These are phyloP conservation scores for Campoletis raptor DNA, from an alignment of 2,888 invertebrate species.

Conservation along the genomic window DNA sequence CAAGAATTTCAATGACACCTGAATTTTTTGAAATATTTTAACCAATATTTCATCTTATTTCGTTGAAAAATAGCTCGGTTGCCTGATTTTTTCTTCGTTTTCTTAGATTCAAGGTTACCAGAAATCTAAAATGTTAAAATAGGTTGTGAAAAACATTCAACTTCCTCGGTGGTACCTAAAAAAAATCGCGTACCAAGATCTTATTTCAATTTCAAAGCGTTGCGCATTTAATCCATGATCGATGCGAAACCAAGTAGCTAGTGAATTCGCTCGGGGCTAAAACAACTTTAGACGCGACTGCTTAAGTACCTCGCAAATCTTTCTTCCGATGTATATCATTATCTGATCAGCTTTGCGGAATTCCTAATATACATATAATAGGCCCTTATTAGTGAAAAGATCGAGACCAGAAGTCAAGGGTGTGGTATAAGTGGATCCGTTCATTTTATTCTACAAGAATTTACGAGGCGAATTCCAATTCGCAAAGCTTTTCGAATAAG, in stretches of 20 bases:
- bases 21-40: not conserved
- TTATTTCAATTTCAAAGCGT: slow-evolving; percentile 14
- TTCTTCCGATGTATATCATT: slow-evolving; percentile 42
- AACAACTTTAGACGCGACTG: slow-evolving; percentile 13
- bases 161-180: not conserved
- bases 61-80: not conserved
- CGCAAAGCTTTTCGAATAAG: slow-evolving; percentile 5
- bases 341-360: slow-evolving; percentile 49
- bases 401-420: slow-evolving; percentile 47
- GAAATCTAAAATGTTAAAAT: not conserved
- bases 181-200: not conserved
- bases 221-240: slow-evolving; percentile 37
- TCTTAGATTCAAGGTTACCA: not conserved
- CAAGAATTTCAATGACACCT: not conserved
- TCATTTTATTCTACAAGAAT: slow-evolving; percentile 43
- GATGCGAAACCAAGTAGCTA: slow-evolving; percentile 59
- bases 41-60: not conserved
- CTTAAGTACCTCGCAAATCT: slow-evolving; percentile 41
- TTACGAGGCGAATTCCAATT: slow-evolving; percentile 19
- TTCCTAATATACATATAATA: slow-evolving; percentile 54
- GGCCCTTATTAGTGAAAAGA: slow-evolving; percentile 41
- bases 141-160: not conserved
- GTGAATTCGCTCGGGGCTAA: not conserved
- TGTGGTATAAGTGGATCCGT: slow-evolving; percentile 42
- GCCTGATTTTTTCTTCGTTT: not conserved